These are phyloP conservation scores for Loripinus fragilis DNA, from an alignment of 2,888 invertebrate species.

Conservation along the genomic window DNA sequence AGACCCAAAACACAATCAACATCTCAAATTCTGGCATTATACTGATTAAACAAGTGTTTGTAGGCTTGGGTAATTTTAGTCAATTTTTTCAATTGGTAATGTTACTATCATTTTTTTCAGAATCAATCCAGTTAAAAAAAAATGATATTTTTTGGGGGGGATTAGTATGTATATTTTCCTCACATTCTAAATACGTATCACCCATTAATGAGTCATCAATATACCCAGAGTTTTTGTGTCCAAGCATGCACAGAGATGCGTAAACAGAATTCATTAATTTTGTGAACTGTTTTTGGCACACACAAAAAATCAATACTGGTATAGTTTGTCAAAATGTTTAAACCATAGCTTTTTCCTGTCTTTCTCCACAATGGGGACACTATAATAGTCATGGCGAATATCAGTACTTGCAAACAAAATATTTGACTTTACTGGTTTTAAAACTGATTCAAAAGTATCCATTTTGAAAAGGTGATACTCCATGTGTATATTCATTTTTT, in stretches of 20 bases:
- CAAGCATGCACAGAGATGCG: conserved; percentile 19
- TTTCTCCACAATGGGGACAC: conserved; percentile 40
- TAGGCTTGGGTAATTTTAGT: background rate
- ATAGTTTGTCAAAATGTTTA: conserved; percentile 36
- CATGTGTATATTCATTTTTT: conserved; percentile 45
- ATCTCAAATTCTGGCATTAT: background rate
- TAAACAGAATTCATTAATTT: conserved; percentile 61
- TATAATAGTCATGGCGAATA: conserved; percentile 56
- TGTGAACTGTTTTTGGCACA: conserved; percentile 55
- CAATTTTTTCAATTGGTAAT: no score
- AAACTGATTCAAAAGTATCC: conserved; percentile 45
- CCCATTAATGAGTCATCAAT: no score
- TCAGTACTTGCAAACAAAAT: conserved; percentile 59
- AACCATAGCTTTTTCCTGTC: conserved; percentile 41
- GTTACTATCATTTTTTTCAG: no score
- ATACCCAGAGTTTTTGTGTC: no score
- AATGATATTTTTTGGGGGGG: no score
- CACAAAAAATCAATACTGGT: no score
- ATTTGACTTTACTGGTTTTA: conserved; percentile 28
- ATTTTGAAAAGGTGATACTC: conserved; percentile 53
- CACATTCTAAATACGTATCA: no score
- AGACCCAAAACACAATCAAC: background rate
- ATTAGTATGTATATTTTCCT: no score
- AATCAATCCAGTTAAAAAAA: no score
- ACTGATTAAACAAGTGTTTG: background rate